Percentiles rank a stretch among this genome's conserved stretches.
Evolutionary conservation across 2,113 vertebrate species (phyloP).

Genomic region (Rousettus leschenaultii): DNA sequence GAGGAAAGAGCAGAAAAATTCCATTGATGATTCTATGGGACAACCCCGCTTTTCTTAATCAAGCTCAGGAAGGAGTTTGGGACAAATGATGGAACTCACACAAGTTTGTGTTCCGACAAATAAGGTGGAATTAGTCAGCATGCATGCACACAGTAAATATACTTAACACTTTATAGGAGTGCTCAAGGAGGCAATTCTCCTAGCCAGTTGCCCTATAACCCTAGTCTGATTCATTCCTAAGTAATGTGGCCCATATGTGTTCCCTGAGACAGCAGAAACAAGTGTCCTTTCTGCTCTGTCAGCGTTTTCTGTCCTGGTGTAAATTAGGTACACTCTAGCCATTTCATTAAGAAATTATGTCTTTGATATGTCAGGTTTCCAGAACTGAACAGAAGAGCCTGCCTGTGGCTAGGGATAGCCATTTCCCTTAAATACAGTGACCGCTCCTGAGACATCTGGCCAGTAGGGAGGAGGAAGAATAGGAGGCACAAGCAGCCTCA

Average conservation of each 20-base stretch:
- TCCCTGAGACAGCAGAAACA: conserved; percentile 64
- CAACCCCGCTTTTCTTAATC: conserved; percentile 16
- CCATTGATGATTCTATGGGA: background rate
- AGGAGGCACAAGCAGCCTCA: background rate
- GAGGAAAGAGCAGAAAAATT: background rate
- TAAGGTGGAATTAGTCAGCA: background rate
- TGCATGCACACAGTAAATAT: background rate
- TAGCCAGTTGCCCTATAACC: background rate
- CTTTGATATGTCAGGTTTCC: conserved; percentile 37
- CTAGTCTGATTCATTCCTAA: background rate
- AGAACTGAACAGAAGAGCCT: conserved; percentile 61
- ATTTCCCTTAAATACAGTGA: conserved; percentile 57
- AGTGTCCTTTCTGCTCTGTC: conserved; percentile 65
- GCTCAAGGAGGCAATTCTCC: conserved; percentile 33
- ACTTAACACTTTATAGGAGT: background rate
- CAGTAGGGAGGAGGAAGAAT: background rate
- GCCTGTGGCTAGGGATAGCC: background rate
- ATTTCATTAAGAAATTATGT: conserved; percentile 74
- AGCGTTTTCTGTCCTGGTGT: conserved; percentile 52
- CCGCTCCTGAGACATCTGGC: conserved; percentile 22
- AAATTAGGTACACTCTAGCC: conserved; percentile 55
- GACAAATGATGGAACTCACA: background rate
- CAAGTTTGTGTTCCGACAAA: conserved; percentile 45
- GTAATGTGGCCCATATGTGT: conserved; percentile 42
- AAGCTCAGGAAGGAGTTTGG: background rate